These are phyloP conservation scores for Ganaspis sp. DNA, from an alignment of 1,140 invertebrate species.

Conservation along the genomic window DNA sequence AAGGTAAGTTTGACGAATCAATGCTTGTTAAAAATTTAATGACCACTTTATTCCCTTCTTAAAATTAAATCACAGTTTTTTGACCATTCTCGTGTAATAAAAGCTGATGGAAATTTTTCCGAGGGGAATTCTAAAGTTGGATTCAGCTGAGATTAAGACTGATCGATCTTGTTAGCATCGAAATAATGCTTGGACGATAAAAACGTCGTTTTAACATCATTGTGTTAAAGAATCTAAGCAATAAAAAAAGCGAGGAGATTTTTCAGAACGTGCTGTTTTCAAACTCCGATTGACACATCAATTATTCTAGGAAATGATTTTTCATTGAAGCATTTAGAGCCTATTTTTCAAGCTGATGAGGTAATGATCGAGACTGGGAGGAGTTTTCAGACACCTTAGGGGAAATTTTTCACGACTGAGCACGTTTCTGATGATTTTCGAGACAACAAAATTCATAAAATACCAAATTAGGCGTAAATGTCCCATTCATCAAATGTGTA, in stretches of 20 bases:
- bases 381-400: neutral
- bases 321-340: constrained; percentile 14
- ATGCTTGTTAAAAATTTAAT: neutral
- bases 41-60: neutral
- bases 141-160: constrained; percentile 14
- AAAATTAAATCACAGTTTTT: neutral
- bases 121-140: neutral
- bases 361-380: constrained; percentile 1
- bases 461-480: neutral
- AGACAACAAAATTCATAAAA: neutral
- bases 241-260: neutral
- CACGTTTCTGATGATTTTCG: neutral
- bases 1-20: no score
- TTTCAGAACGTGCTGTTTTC: neutral
- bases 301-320: neutral
- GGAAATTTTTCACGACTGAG: neutral
- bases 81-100: neutral
- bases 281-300: constrained; percentile 5
- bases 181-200: constrained; percentile 2
- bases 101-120: neutral
- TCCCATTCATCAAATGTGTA: neutral
- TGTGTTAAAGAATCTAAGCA: neutral
- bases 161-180: constrained; percentile 24
- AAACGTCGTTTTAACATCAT: neutral
- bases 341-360: constrained; percentile 1